Conservation (phyloP, 2,113 vertebrate species). For the Sphyrna mokarran region DNA sequence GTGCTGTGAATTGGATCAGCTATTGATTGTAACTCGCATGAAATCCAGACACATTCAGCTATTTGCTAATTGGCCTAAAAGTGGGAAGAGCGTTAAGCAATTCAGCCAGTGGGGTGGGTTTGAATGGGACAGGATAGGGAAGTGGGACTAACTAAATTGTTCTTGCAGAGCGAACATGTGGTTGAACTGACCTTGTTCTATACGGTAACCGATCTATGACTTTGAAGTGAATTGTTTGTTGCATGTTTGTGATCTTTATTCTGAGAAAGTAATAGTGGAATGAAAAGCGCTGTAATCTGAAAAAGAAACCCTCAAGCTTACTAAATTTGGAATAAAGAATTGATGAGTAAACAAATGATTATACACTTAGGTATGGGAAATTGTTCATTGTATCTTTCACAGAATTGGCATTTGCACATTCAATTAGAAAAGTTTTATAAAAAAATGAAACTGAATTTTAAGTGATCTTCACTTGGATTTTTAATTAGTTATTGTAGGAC, state of each 20-base stretch:
- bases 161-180: neutral
- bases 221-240: too few species aligned
- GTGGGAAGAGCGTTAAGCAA: neutral
- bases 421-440: neutral
- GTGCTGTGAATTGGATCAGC: neutral
- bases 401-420: neutral
- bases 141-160: neutral
- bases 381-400: neutral
- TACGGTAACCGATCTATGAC: too few species aligned
- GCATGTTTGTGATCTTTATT: too few species aligned
- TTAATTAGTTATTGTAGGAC: neutral
- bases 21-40: neutral
- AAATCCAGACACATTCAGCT: neutral
- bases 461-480: neutral
- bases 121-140: neutral
- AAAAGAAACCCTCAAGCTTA: neutral
- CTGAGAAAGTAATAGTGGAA: too few species aligned
- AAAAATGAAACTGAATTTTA: neutral
- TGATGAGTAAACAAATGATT: neutral
- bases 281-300: neutral
- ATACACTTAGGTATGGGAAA: neutral
- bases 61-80: neutral
- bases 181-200: too few species aligned
- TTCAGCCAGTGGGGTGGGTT: neutral
- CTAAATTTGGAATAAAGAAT: neutral